phyloP scores from a whole-genome alignment of 2,113 vertebrate genomes.

The Potamarius usumacintae region DNA sequence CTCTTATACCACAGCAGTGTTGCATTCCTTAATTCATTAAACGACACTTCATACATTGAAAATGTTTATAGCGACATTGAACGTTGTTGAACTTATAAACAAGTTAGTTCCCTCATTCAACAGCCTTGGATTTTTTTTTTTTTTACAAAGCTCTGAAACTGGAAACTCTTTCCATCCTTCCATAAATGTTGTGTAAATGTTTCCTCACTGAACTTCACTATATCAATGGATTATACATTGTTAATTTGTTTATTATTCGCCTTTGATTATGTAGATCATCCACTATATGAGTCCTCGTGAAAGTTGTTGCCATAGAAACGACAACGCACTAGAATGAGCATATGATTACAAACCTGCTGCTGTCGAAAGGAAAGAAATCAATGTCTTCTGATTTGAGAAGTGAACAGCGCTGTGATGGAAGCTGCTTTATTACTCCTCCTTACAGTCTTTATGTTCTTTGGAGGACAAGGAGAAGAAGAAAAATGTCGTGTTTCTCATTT shows the following conservation, averaged over 20 bases:
- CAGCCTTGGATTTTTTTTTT: not conserved
- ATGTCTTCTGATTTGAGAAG: not conserved
- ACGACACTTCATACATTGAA: too few relatives aligned
- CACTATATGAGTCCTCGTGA: too few relatives aligned
- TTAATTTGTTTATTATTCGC: too few relatives aligned
- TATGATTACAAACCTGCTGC: not conserved
- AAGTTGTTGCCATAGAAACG: not conserved
- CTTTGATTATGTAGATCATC: too few relatives aligned
- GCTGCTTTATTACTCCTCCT: not conserved
- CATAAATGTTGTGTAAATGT: not conserved
- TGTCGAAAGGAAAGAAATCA: not conserved
- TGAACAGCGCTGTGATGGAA: not conserved
- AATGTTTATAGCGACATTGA: too few relatives aligned
- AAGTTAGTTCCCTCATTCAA: too few relatives aligned
- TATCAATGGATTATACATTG: too few relatives aligned
- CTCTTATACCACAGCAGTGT: not conserved
- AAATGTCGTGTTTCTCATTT: not conserved
- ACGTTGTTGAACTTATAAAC: too few relatives aligned
- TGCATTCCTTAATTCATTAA: too few relatives aligned
- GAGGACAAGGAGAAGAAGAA: not conserved
- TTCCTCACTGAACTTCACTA: too few relatives aligned
- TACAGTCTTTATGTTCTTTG: not conserved
- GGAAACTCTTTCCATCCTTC: not conserved
- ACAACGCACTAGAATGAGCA: not conserved
- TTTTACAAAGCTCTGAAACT: not conserved